Evolutionary conservation across 2,113 vertebrate species (phyloP).

Genomic region (Aythya baeri): DNA sequence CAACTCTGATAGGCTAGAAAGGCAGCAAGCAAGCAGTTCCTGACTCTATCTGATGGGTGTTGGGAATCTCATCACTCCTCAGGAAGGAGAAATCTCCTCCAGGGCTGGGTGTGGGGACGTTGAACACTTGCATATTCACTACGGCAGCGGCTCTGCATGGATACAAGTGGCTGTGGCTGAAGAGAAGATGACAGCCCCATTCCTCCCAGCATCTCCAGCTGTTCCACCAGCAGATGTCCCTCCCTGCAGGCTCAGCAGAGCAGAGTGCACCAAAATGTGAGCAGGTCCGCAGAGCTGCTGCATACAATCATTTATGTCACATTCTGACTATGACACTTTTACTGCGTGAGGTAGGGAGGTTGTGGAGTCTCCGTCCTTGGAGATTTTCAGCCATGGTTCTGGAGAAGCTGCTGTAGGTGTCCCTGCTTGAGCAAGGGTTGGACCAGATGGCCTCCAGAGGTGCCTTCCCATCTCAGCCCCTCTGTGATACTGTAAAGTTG

Average conservation of each 20-base stretch:
- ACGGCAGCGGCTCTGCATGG: accelerated
- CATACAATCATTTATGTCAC: background rate
- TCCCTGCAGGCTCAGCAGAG: background rate
- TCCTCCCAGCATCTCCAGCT: accelerated
- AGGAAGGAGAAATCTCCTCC: background rate
- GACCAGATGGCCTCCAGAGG: background rate
- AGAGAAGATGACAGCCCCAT: no score
- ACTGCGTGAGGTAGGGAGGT: background rate
- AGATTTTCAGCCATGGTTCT: background rate
- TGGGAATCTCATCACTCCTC: background rate
- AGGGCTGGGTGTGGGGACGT: accelerated
- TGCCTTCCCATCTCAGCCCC: background rate
- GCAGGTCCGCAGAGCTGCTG: accelerated
- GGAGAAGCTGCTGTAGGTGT: background rate
- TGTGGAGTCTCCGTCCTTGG: background rate
- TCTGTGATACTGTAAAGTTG: background rate
- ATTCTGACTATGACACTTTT: background rate
- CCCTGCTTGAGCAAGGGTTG: background rate
- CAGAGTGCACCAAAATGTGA: accelerated
- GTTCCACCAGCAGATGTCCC: background rate
- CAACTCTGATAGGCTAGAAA: background rate
- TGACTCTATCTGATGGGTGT: background rate
- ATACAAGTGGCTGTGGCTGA: accelerated
- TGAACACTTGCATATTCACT: background rate
- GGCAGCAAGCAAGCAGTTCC: background rate